Evolutionary conservation across 2,888 invertebrate species (phyloP).

Genomic region (Osmoderma eremita): DNA sequence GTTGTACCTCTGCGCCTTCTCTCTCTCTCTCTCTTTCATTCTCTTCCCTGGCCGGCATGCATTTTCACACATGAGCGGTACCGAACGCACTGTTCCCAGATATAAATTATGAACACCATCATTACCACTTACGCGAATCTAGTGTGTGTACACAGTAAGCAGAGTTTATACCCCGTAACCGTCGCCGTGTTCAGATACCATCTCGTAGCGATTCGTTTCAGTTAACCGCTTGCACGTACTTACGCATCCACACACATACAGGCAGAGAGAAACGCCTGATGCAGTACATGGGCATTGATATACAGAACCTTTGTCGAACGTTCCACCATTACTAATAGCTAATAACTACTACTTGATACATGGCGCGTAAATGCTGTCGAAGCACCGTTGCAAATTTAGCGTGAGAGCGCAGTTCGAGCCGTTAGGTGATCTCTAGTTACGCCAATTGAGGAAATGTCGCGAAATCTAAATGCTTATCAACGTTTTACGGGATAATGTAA

Average conservation of each 20-base stretch:
- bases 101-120: constrained; percentile 35
- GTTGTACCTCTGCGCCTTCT: too few relatives aligned
- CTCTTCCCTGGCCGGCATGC: too few relatives aligned
- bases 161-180: constrained; percentile 1
- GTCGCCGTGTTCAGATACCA: constrained; percentile 14
- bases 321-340: constrained; percentile 25
- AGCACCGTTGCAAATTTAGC: constrained; percentile 33
- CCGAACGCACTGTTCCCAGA: constrained; percentile 14
- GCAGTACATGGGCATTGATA: too few relatives aligned
- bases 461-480: too few relatives aligned
- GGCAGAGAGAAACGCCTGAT: neutral
- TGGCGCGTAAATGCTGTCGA: constrained; percentile 25
- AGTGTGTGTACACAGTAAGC: neutral
- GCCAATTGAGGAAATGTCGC: too few relatives aligned
- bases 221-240: constrained; percentile 27
- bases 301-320: too few relatives aligned
- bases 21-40: too few relatives aligned
- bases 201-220: constrained; percentile 36
- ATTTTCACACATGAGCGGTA: constrained; percentile 19
- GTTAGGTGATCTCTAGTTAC: constrained; percentile 16
- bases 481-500: too few relatives aligned
- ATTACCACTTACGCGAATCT: constrained; percentile 28
- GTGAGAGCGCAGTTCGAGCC: constrained; percentile 26
- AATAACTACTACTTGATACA: constrained; percentile 33
- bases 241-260: neutral